These are phyloP conservation scores for Beris chalybata DNA, from an alignment of 2,888 invertebrate genomes.

Conservation along the genomic window DNA sequence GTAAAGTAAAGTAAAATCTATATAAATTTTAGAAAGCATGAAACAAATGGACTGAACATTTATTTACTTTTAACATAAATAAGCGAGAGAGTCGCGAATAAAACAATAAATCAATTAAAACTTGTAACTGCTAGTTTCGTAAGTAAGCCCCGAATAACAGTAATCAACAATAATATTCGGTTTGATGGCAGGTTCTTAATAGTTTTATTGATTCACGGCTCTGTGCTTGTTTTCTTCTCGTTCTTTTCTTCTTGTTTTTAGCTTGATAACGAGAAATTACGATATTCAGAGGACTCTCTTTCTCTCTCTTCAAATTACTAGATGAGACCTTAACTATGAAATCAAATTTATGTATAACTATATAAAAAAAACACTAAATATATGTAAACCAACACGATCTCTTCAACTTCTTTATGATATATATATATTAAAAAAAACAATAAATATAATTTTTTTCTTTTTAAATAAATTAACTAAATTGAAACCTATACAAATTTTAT, in stretches of 20 bases:
- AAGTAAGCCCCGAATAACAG: background rate
- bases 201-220: background rate
- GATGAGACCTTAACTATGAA: too few relatives aligned
- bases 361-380: background rate
- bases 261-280: too few relatives aligned
- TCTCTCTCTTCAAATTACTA: too few relatives aligned
- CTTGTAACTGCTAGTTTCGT: constrained; percentile 2
- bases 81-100: constrained; percentile 7
- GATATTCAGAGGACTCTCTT: too few relatives aligned
- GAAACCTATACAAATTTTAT: background rate
- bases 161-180: background rate
- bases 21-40: constrained; percentile 12
- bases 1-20: constrained; percentile 1
- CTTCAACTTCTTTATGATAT: constrained; percentile 28
- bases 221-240: background rate
- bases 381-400: constrained; percentile 23
- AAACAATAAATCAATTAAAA: background rate
- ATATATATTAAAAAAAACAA: background rate
- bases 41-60: constrained; percentile 25
- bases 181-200: background rate
- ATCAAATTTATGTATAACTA: too few relatives aligned
- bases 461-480: constrained; percentile 17
- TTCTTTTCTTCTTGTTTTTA: background rate
- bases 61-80: constrained; percentile 17
- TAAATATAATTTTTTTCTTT: constrained; percentile 6